phyloP scores from a whole-genome alignment of 2,113 vertebrate genomes.

The Orthochromis malagaraziensis region DNA sequence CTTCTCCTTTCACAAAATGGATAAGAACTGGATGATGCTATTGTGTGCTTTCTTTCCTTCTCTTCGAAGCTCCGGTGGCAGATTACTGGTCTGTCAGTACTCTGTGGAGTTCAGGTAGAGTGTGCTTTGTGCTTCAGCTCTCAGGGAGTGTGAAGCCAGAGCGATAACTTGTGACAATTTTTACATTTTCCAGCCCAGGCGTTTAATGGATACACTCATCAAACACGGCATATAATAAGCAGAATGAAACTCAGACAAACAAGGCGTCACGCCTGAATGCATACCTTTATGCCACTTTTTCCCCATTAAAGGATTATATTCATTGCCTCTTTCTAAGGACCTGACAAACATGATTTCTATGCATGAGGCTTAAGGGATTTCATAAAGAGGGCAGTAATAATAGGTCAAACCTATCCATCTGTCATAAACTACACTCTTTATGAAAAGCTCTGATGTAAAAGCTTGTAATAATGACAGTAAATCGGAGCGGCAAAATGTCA shows the following conservation, averaged over 20 bases:
- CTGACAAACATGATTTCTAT: constrained; percentile 1
- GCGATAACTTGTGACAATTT: constrained; percentile 6
- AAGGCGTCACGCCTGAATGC: not conserved
- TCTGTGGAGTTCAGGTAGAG: constrained; percentile 14
- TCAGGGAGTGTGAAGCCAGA: not conserved
- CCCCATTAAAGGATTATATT: not conserved
- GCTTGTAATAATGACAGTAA: not conserved
- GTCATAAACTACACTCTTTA: not conserved
- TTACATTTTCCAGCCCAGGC: not conserved
- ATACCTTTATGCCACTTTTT: not conserved
- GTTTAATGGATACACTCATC: constrained; percentile 1
- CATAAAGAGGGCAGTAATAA: not conserved
- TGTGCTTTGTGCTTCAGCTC: constrained; percentile 10
- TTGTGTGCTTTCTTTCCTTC: constrained; percentile 24
- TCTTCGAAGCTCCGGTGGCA: not conserved
- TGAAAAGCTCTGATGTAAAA: not conserved
- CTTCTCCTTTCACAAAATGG: constrained; percentile 22
- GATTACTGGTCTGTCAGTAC: constrained; percentile 28
- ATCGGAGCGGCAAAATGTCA: not conserved
- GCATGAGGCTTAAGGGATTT: not conserved
- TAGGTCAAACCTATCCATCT: constrained; percentile 11
- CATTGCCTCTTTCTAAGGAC: not conserved
- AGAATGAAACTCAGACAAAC: constrained; percentile 3
- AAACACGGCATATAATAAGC: not conserved
- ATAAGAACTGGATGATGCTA: constrained; percentile 40